Evolutionary conservation across 1,140 invertebrate genomes (phyloP).

Genomic region (Heliconius hewitsoni): DNA sequence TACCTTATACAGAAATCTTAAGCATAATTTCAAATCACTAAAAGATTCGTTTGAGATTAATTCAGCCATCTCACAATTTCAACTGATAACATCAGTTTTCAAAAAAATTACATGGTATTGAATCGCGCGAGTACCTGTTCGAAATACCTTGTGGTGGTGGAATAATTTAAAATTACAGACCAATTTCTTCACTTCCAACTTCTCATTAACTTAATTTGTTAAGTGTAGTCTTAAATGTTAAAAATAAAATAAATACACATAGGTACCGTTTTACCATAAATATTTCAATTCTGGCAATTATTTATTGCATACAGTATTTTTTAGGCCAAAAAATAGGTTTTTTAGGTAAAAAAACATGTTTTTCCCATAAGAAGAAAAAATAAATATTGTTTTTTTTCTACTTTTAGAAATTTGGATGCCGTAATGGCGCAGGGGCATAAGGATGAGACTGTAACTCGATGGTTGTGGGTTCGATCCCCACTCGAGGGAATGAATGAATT

Average conservation of each 20-base stretch:
- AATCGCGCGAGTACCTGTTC: not conserved
- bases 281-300: not conserved
- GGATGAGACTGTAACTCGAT: too few relatives aligned
- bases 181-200: not conserved
- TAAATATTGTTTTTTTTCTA: not conserved
- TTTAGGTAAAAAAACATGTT: not conserved
- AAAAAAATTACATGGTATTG: not conserved
- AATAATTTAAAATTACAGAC: not conserved
- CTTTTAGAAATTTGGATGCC: too few relatives aligned
- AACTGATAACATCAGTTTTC: not conserved
- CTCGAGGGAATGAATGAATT: too few relatives aligned
- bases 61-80: not conserved
- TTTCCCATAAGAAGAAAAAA: not conserved
- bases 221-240: not conserved
- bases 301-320: not conserved
- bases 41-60: not conserved
- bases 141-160: not conserved
- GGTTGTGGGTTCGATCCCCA: too few relatives aligned
- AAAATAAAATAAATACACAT: not conserved
- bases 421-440: too few relatives aligned
- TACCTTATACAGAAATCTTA: not conserved
- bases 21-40: not conserved
- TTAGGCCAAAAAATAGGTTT: not conserved
- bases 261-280: not conserved
- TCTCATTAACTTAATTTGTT: conserved; percentile 2